Base-by-base conservation (phyloP, 2,888 invertebrate species). In the Mystacides longicornis region DNA sequence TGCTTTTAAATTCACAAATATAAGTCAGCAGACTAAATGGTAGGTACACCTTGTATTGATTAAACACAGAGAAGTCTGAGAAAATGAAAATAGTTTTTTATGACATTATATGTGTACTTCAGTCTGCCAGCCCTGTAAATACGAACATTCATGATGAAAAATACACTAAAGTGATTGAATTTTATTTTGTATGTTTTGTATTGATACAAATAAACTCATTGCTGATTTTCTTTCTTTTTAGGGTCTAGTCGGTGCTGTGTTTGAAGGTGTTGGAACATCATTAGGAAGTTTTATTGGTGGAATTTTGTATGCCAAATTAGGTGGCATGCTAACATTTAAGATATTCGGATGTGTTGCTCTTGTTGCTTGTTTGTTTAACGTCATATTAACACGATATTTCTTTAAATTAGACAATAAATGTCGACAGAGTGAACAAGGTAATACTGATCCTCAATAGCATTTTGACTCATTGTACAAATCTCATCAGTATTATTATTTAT, bases 251-350 rank as follows among this genome's bases (percentile, higher is more conserved):
- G 91, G 93, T 14, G 91, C 89, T 2, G 77, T 91, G 48, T 93
- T 92, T 67, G 93, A 93, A 74, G 93, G 93, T 16, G 75, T 92
- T 14, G 93, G 92, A 16, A 87, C 89, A 0, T 86, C 91, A 0
- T 67, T 83, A 11, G 92, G 92, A 33, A 91, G 89, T 66, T 79
- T 87, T 11, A 70, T 90, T 51, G 91, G 86, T n/a, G 92, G 92
- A 1, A 67, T 80, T 4, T 67, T 89, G 31, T 85, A 86, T 65
- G 73, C 78, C n/a, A 65, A 67, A 0, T 79, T 82, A 54, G 83
- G 84, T 0, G 89, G 89, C 5, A 77, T 81, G 54, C 67, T 73
- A 46, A 85, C 87, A 0, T 91, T 90, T 69, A 78, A 82, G 56
- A 77, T 81, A 62, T 90, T 87, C 66, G 89, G 90, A 0, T 75